Base-by-base conservation (phyloP, 2,113 vertebrate genomes). In the Triplophysa siluroides region DNA sequence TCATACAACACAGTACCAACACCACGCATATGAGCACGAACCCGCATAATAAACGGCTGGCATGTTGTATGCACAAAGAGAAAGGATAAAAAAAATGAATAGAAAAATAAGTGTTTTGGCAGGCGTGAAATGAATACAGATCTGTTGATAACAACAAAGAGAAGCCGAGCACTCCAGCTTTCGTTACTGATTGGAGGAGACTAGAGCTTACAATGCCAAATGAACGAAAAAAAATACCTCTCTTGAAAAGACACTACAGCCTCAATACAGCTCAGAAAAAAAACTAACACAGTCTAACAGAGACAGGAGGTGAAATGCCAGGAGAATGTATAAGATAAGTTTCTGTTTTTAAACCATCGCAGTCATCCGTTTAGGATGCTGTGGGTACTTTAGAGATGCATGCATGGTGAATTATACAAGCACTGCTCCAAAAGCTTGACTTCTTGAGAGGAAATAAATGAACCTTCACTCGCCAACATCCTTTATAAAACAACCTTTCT, bases 141-240 rank as follows among this genome's bases (percentile, higher is more conserved):
- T 62, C 38, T 50, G 41, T 63, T 19, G 58, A 75, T 75, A 75
- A 62, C 58, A 75, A 47, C 58, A 75, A 41, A 75, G 41, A 75
- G 58, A 58, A 45, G 58, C 4, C 1, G 21, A 63, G 72, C 47
- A 63, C 72, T 75, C 58, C 72, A 63, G 58, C 58, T 47, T 75
- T 47, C 58, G 63, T 74, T 61, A 33, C 16, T 74, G 71, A 74
- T 75, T 75, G 72, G 58, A 63, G 58, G 72, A 75, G 58, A 75
- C 58, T 61, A 75, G 58, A 63, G 58, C 58, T 75, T 75, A 63
- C 71, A 73, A 73, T 41, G 33, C 71, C 54, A 60, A 73, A 60
- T 14, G 26, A 10, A 43, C 4, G 19, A 19, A 38, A 24, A 56
- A 24, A 72, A 41, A 45, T 2, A n/a, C n/a, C 10, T 23, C 6